These are phyloP conservation scores for Seira sanloemensis DNA, from an alignment of 2,888 invertebrate genomes.

Conservation along the genomic window DNA sequence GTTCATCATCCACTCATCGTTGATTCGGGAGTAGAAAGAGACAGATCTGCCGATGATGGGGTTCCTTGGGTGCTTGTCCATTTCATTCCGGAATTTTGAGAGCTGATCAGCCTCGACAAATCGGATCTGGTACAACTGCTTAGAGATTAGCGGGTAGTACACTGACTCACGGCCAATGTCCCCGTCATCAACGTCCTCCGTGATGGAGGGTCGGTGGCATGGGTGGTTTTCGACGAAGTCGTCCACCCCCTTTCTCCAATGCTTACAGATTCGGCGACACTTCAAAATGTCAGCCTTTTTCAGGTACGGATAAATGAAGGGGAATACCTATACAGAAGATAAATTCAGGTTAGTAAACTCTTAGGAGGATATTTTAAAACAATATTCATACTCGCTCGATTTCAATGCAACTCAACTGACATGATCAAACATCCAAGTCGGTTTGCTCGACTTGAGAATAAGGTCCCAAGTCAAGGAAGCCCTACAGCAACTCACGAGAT, in stretches of 20 bases:
- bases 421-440: constrained; percentile 20
- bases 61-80: constrained; percentile 5
- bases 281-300: constrained; percentile 23
- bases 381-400: not conserved
- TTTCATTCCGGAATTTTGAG: constrained; percentile 15
- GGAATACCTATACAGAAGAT: constrained; percentile 19
- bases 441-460: not conserved
- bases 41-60: constrained; percentile 37
- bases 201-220: constrained; percentile 16
- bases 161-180: constrained; percentile 30
- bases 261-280: not conserved
- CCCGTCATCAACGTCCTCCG: not conserved
- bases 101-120: constrained; percentile 12
- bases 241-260: constrained; percentile 14
- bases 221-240: constrained; percentile 32
- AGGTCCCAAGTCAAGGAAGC: not conserved
- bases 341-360: too few species aligned
- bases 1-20: constrained; percentile 31
- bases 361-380: too few species aligned
- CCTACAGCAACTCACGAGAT: constrained; percentile 9
- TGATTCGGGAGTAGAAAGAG: not conserved
- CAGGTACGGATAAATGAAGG: constrained; percentile 12
- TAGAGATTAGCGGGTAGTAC: constrained; percentile 25
- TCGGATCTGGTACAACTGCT: constrained; percentile 23
- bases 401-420: not conserved